Percentiles rank a stretch among this genome's conserved stretches.
These are phyloP conservation scores for Takifugu bimaculatus DNA, from an alignment of 2,113 vertebrate species.

Conservation along the genomic window DNA sequence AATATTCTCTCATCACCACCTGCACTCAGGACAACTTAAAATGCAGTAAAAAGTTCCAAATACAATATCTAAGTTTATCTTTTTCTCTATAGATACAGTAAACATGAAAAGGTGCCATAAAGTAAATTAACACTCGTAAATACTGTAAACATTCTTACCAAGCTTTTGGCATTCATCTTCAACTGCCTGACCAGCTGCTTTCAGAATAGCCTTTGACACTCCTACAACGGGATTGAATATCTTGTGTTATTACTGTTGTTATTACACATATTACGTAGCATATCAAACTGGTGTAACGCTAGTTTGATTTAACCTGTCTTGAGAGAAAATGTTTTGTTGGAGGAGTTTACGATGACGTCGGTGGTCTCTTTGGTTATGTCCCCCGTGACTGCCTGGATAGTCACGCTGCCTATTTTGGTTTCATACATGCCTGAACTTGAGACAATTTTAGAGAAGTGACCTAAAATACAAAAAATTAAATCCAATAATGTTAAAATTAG, in stretches of 20 bases:
- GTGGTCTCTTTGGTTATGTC: slow-evolving; percentile 83
- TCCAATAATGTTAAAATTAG: not conserved
- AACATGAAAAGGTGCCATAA: too few relatives aligned
- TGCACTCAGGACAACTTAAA: too few relatives aligned
- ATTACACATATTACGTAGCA: too few relatives aligned
- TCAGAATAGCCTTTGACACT: slow-evolving; percentile 86
- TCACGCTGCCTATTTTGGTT: slow-evolving; percentile 78
- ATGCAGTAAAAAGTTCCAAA: too few relatives aligned
- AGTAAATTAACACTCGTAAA: not conserved
- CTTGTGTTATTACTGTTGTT: not conserved
- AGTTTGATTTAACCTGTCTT: slow-evolving; percentile 73
- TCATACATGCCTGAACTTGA: slow-evolving; percentile 58
- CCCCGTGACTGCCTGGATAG: slow-evolving; percentile 75
- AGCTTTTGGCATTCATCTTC: slow-evolving; percentile 63
- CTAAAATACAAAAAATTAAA: slow-evolving; percentile 44
- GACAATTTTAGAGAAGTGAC: slow-evolving; percentile 56
- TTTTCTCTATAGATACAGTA: too few relatives aligned
- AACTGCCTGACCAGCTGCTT: slow-evolving; percentile 79
- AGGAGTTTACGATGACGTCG: slow-evolving; percentile 86
- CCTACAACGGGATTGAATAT: slow-evolving; percentile 61
- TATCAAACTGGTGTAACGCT: too few relatives aligned
- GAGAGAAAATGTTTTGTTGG: slow-evolving; percentile 71
- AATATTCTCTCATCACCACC: too few relatives aligned
- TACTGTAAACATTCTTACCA: slow-evolving; percentile 68
- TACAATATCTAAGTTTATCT: too few relatives aligned